A percentile compares a stretch with the other conserved stretches of the same genome.
These are phyloP conservation scores for Notarius lentiginosus DNA, from an alignment of 2,113 vertebrate species.

Conservation along the genomic window DNA sequence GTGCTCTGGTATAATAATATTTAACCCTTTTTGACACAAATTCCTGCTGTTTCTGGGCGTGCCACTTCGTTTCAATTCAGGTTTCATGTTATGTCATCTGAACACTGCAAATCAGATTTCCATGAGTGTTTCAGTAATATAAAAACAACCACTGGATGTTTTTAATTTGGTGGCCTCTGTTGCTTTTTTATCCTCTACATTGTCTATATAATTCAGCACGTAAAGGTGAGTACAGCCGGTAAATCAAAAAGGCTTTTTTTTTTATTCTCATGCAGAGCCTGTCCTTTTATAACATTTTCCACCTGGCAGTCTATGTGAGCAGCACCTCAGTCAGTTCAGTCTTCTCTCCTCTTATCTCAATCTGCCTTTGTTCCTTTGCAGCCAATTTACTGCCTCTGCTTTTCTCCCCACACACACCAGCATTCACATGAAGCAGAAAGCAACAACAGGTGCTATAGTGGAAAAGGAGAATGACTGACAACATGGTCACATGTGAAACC, in stretches of 20 bases:
- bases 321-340: conserved; percentile 5
- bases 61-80: neutral
- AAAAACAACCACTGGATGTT: neutral
- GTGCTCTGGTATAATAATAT: neutral
- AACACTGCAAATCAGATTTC: neutral
- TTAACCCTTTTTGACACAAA: neutral
- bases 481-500: neutral
- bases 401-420: neutral
- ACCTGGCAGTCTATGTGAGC: conserved; percentile 21
- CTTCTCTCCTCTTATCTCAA: neutral
- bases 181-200: neutral
- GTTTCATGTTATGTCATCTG: neutral
- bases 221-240: neutral
- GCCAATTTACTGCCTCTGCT: conserved; percentile 16
- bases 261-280: neutral
- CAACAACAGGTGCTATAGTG: neutral
- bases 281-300: neutral
- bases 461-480: neutral
- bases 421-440: neutral
- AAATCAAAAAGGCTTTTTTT: neutral
- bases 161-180: neutral
- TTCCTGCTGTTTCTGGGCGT: neutral
- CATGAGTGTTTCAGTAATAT: neutral
- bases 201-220: neutral
- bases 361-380: conserved; percentile 6